Conservation (phyloP, 2,888 invertebrate genomes). For the Clunio marinus region DNA sequence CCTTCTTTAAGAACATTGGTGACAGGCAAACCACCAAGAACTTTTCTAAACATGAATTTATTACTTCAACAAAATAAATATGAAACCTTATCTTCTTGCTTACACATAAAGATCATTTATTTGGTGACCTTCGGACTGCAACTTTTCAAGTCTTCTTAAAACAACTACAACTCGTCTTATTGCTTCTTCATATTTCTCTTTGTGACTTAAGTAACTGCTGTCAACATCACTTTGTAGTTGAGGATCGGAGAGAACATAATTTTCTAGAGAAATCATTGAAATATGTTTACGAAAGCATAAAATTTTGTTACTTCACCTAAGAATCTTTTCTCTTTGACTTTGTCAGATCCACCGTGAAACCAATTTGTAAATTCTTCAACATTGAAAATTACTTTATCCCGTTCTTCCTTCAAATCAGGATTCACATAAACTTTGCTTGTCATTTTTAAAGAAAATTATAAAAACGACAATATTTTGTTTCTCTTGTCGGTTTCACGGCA, state of each 20-base stretch:
- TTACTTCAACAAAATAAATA: neutral
- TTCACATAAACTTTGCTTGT: no score
- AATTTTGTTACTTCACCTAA: no score
- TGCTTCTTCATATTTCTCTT: no score
- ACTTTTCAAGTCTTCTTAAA: neutral
- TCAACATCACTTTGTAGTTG: no score
- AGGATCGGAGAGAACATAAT: no score
- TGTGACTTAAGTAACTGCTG: no score
- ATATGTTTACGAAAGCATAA: no score
- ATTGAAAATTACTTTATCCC: conserved; percentile 70
- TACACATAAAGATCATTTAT: neutral
- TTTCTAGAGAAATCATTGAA: no score
- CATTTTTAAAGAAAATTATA: no score
- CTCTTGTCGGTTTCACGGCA: no score
- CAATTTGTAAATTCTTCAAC: conserved; percentile 70
- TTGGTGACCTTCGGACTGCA: conserved; percentile 10
- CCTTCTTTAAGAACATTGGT: neutral
- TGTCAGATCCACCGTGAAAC: conserved; percentile 71
- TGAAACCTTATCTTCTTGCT: neutral
- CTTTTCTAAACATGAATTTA: neutral
- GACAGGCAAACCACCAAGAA: neutral
- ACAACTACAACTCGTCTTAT: neutral
- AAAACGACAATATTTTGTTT: no score
- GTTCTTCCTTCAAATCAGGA: conserved; percentile 67
- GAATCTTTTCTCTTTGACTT: conserved; percentile 65